Base-by-base conservation (phyloP, 1,140 invertebrate genomes). In the Lethocerus indicus region DNA sequence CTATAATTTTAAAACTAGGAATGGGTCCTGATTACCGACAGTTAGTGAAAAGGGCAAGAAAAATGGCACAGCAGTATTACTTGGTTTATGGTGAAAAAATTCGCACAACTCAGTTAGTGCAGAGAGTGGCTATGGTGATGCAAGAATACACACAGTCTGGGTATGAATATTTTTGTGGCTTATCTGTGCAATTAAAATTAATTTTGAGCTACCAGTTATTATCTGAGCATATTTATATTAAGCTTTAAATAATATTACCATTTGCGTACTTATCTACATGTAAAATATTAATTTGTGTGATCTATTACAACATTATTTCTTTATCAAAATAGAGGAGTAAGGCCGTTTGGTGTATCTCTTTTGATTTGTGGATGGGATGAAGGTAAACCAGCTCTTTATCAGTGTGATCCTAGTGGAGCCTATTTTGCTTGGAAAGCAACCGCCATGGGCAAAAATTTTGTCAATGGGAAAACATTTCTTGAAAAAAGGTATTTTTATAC, bases 371-470 rank as follows among this genome's bases (percentile, higher is more conserved):
- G 95, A 4, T 98, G 94, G 93, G 70, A 71, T 36, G 52, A 48
- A 5, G 74, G 74, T 49, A 74, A 80, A 43, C 93, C 95, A 0
- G 92, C 89, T 64, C 69, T 98, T 13, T 98, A 95, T 68, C 95
- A 98, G 68, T 97, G 92, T 63, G 96, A 99, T 74, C 96, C 96
- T 1, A 97, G 93, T 7, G 95, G 96, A 28, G 92, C 95, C 0
- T 98, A 96, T 70, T 99, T 98, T 68, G 90, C 95, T 0, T 99
- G 96, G 96, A 98, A 98, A 69, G 94, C 95, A 1, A 98, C 95
- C 39, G 95, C 96, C 0, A 94, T 99, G 84, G 96, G 96, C 14
- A 98, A 98, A 67, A 98, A 98, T 65, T 89, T 87, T 59, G 79
- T 96, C 16, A 98, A 96, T 66, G 94, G 94, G 4, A 98, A 98